Conservation (phyloP, 2,797 vertebrate genomes). For the Lithobates pipiens region DNA sequence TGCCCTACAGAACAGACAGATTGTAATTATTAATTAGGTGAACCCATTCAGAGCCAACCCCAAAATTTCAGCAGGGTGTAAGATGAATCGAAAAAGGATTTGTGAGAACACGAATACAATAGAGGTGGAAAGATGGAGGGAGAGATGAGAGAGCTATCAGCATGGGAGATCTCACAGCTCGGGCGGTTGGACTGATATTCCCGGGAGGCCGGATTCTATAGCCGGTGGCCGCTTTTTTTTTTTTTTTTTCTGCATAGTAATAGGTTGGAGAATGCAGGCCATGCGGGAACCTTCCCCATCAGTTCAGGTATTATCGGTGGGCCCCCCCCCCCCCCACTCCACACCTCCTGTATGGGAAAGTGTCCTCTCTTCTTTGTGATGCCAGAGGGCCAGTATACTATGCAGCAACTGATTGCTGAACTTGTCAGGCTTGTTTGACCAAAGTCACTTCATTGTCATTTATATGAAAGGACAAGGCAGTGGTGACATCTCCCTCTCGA, state of each 20-base stretch:
- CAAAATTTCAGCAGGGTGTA: neutral
- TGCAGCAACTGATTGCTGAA: neutral
- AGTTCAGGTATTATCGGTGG: neutral
- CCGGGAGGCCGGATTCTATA: neutral
- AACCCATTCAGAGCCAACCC: too few relatives aligned
- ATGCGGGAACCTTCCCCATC: slow-evolving; percentile 4
- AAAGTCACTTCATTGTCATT: neutral
- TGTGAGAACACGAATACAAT: slow-evolving; percentile 44
- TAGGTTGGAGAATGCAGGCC: neutral
- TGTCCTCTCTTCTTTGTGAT: neutral
- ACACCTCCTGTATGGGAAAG: neutral
- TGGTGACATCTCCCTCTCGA: neutral
- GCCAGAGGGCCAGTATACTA: slow-evolving; percentile 27
- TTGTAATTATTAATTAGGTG: neutral
- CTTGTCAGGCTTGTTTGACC: slow-evolving; percentile 3
- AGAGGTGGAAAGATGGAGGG: neutral
- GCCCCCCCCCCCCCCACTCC: neutral
- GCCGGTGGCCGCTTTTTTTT: slow-evolving; percentile 12
- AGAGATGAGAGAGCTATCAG: slow-evolving; percentile 64
- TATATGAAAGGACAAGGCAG: neutral
- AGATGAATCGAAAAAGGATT: slow-evolving; percentile 53
- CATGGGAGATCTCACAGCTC: slow-evolving; percentile 67
- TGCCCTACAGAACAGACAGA: neutral
- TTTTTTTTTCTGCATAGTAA: slow-evolving; percentile 14
- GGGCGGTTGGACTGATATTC: slow-evolving; percentile 49